Conservation (phyloP, 2,888 invertebrate species). For the Scaeva pyrastri region DNA sequence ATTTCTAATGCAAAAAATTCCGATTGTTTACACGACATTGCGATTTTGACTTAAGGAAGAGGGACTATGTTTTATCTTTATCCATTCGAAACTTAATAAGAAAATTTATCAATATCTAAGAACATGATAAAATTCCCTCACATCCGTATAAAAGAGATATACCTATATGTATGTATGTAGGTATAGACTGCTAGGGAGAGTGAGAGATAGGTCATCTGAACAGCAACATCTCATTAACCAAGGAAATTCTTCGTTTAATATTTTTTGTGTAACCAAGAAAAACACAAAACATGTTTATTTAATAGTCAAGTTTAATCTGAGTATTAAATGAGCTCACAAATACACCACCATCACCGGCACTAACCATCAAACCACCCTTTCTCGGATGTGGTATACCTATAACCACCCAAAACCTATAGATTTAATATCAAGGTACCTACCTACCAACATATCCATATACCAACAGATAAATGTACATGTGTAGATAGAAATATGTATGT, state of each 20-base stretch:
- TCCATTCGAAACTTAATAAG: too few relatives aligned
- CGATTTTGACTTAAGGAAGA: too few relatives aligned
- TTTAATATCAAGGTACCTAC: too few relatives aligned
- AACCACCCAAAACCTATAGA: constrained; percentile 2
- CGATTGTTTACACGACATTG: too few relatives aligned
- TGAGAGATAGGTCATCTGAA: constrained; percentile 2
- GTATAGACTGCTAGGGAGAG: neutral
- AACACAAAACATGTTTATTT: constrained; percentile 68
- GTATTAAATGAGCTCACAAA: constrained; percentile 49
- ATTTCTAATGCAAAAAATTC: too few relatives aligned
- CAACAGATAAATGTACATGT: too few relatives aligned
- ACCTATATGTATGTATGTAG: too few relatives aligned
- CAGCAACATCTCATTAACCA: constrained; percentile 4
- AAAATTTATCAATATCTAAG: too few relatives aligned
- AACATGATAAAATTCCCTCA: too few relatives aligned
- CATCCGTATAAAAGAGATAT: too few relatives aligned
- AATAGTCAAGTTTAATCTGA: constrained; percentile 67
- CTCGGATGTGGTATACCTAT: neutral
- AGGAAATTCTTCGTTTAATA: neutral
- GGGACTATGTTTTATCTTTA: too few relatives aligned
- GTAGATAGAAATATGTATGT: neutral
- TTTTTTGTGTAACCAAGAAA: constrained; percentile 37
- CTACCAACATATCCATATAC: too few relatives aligned
- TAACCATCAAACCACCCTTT: neutral
- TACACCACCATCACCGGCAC: neutral